Evolutionary conservation across 1,140 invertebrate species (phyloP).

Genomic region (Coptotermes formosanus): DNA sequence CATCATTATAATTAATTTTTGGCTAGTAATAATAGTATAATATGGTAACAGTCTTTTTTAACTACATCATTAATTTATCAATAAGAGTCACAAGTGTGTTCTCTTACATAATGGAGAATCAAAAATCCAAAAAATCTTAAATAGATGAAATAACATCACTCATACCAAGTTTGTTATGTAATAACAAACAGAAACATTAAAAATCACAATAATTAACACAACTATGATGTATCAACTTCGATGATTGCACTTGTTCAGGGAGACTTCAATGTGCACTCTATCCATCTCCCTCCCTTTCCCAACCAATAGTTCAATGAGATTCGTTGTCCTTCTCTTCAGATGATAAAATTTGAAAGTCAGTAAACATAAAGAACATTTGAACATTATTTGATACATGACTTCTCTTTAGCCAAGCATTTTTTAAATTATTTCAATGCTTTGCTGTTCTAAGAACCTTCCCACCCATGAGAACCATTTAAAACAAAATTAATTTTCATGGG

Average conservation of each 20-base stretch:
- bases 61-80: constrained; percentile 21
- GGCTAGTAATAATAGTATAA: constrained; percentile 37
- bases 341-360: constrained; percentile 15
- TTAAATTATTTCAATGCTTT: background rate
- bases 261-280: background rate
- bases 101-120: constrained; percentile 12
- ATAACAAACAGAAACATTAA: constrained; percentile 31
- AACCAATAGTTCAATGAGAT: background rate
- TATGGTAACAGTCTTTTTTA: constrained; percentile 48
- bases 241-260: constrained; percentile 34
- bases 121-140: constrained; percentile 16
- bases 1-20: constrained; percentile 29
- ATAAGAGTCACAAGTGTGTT: background rate
- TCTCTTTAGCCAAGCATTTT: background rate
- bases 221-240: constrained; percentile 34
- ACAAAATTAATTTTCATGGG: background rate
- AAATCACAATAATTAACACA: constrained; percentile 31
- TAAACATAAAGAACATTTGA: constrained; percentile 19
- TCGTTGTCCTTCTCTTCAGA: background rate
- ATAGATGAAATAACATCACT: constrained; percentile 24
- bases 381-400: background rate
- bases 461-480: background rate
- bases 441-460: background rate
- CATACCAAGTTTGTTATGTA: constrained; percentile 6
- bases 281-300: background rate